A percentile compares a stretch with the other conserved stretches of the same genome.
Evolutionary conservation across 2,797 vertebrate genomes (phyloP).

Genomic region (Thamnophis elegans): DNA sequence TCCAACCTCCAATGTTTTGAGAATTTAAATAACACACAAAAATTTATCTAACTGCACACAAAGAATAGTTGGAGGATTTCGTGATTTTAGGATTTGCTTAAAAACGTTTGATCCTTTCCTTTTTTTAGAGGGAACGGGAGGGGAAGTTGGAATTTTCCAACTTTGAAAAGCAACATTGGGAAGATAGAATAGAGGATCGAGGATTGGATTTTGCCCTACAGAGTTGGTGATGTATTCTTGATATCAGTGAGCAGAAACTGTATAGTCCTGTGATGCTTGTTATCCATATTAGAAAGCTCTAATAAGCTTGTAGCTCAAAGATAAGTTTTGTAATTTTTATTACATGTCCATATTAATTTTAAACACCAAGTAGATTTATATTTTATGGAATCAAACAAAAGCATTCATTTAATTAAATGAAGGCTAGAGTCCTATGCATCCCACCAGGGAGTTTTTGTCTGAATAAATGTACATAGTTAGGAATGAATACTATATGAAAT

Average conservation of each 20-base stretch:
- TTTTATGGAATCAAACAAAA: not conserved
- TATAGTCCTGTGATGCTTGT: not conserved
- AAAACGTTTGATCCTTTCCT: not conserved
- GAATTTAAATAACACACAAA: not conserved
- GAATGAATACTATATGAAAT: not conserved
- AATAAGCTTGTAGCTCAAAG: not conserved
- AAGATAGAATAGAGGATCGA: not conserved
- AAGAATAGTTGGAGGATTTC: not conserved
- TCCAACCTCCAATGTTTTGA: not conserved
- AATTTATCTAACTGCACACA: not conserved
- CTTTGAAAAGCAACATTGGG: not conserved
- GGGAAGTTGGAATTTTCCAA: not conserved
- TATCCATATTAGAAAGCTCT: not conserved
- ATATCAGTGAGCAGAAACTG: not conserved
- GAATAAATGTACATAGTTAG: too few relatives aligned
- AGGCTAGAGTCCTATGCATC: not conserved
- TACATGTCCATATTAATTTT: not conserved
- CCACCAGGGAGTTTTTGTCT: not conserved
- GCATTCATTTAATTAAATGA: not conserved
- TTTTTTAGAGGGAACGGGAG: not conserved
- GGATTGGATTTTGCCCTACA: not conserved
- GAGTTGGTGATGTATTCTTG: not conserved
- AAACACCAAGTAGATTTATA: not conserved
- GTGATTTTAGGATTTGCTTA: not conserved
- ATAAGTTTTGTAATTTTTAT: not conserved